phyloP scores from a whole-genome alignment of 2,888 invertebrate species.

The Cerastis rubricosa region DNA sequence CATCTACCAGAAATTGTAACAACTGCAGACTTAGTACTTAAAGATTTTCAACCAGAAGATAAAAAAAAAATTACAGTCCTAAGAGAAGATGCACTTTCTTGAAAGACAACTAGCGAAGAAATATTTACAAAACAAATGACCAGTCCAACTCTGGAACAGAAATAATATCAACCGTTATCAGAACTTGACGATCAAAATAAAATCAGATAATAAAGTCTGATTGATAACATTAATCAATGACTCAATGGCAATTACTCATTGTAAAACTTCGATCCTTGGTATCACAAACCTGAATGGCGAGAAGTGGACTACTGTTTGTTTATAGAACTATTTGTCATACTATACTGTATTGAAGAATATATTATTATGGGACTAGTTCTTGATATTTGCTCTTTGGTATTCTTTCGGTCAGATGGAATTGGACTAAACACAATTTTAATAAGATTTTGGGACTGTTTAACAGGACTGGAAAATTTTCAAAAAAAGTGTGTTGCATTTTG shows the following conservation, averaged over 20 bases:
- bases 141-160: neutral
- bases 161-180: constrained; percentile 31
- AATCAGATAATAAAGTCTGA: constrained; percentile 53
- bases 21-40: neutral
- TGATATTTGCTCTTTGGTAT: neutral
- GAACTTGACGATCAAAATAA: constrained; percentile 23
- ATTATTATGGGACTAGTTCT: neutral
- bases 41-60: neutral
- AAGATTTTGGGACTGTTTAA: too few species aligned
- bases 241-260: constrained; percentile 53
- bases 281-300: constrained; percentile 42
- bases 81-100: neutral
- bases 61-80: neutral
- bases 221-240: constrained; percentile 64
- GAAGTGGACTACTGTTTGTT: constrained; percentile 11
- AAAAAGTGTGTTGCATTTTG: neutral
- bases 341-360: constrained; percentile 9
- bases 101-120: neutral
- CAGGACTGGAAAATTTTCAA: neutral
- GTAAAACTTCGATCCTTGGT: constrained; percentile 26
- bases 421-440: too few species aligned
- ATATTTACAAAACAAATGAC: neutral
- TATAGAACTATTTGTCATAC: constrained; percentile 26
- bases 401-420: neutral
- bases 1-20: neutral